A percentile compares a stretch with the other conserved stretches of the same genome.
These are phyloP conservation scores for Drosophila fungiperda DNA, from an alignment of 2,888 invertebrate species.

Conservation along the genomic window DNA sequence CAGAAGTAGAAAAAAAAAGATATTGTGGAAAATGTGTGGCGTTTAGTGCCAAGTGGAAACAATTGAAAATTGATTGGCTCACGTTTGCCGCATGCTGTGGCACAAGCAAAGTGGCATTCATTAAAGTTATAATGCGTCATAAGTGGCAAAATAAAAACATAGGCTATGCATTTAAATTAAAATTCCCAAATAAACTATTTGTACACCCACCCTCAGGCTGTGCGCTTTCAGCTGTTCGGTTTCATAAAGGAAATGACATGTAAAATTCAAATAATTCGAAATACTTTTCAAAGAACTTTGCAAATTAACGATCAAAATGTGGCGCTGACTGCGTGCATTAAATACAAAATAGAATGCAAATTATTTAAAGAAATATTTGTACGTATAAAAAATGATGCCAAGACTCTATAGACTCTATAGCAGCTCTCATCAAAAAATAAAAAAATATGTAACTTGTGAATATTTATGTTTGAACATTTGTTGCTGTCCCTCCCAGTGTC, in stretches of 20 bases:
- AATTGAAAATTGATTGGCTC: slow-evolving; percentile 60
- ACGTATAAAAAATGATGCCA: slow-evolving; percentile 59
- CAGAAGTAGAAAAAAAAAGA: not conserved
- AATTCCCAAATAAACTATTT: not conserved
- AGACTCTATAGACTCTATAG: slow-evolving; percentile 57
- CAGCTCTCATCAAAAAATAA: slow-evolving; percentile 27
- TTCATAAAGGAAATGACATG: slow-evolving; percentile 59
- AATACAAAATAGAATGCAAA: slow-evolving; percentile 30
- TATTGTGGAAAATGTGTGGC: slow-evolving; percentile 26
- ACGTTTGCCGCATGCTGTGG: slow-evolving; percentile 24
- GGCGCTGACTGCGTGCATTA: slow-evolving; percentile 62
- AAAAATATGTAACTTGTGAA: slow-evolving; percentile 40
- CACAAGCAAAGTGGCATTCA: slow-evolving; percentile 54
- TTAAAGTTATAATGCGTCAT: slow-evolving; percentile 18
- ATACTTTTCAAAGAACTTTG: slow-evolving; percentile 57
- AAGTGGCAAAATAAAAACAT: not conserved
- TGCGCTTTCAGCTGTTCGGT: slow-evolving; percentile 59
- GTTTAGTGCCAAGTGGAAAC: slow-evolving; percentile 53
- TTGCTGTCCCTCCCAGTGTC: slow-evolving; percentile 63
- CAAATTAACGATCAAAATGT: slow-evolving; percentile 69
- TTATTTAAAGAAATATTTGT: slow-evolving; percentile 2
- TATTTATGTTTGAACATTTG: slow-evolving; percentile 80
- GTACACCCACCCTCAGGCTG: slow-evolving; percentile 3
- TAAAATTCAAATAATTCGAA: slow-evolving; percentile 60
- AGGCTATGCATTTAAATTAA: not conserved